Evolutionary conservation across 2,113 vertebrate species (phyloP), one percentile per base, ranked within the genome.

Genomic region (Gnathonemus echidnorhynchus): DNA sequence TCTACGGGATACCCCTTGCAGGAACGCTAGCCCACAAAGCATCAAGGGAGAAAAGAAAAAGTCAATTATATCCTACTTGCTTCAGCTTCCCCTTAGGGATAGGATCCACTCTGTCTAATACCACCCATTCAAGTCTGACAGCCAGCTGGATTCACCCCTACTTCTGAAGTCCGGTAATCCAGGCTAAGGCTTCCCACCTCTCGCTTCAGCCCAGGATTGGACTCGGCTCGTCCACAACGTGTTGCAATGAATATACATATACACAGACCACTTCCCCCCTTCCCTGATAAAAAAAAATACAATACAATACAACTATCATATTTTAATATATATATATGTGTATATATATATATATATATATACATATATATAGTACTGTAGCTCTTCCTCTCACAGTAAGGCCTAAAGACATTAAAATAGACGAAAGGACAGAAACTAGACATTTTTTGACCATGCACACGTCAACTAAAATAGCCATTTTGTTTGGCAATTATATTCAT

Each of bases 71-170:
- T 94, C 49, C 77, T 91, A 92, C 88, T 91, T 92, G 91, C 93
- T 91, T 87, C 92, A 91, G 93, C 92, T 93, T 95, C 93, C 93
- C 95, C 93, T 93, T 93, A 95, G 94, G 95, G 95, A 94, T 91
- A 92, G 94, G 92, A 94, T 93, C 93, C 91, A 93, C 92, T 93
- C 91, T 92, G 93, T 93, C 91, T 96, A 97, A 97, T 97, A 95
- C 91, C 90, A 96, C 97, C 95, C 96, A 94, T 93, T 95, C 95
- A 93, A 94, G 94, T 95, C 94, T 95, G 94, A 95, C 92, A 95
- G 94, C 92, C 92, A 92, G 92, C 92, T 94, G 94, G 94, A 94
- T 93, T 95, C 93, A 91, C 92, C 90, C 93, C 94, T 94, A 94
- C 96, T 92, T 94, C 90, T 90, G 92, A 94, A 91, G 94, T 94